phyloP scores from a whole-genome alignment of 2,113 vertebrate species.

The Sphaerodactylus townsendi region DNA sequence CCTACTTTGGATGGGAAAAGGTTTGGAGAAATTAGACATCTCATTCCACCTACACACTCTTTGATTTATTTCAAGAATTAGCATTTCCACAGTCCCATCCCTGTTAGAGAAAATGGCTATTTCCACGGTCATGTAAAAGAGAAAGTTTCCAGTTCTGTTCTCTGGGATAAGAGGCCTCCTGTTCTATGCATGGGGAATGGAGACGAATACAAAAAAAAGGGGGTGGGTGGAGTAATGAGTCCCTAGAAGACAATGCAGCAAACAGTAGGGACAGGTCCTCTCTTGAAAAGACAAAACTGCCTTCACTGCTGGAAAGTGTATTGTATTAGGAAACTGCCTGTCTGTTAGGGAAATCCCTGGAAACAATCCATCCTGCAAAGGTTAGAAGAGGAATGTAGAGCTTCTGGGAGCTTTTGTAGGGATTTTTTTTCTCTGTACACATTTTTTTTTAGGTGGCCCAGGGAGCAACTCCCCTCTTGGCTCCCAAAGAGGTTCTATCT shows the following conservation, averaged over 20 bases:
- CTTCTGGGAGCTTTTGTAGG: slow-evolving; percentile 27
- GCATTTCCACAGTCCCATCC: background rate
- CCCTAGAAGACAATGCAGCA: slow-evolving; percentile 1
- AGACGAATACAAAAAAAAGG: slow-evolving; percentile 11
- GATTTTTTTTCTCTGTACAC: background rate
- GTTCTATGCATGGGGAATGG: slow-evolving; percentile 2
- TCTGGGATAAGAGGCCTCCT: background rate
- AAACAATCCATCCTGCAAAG: slow-evolving; percentile 35
- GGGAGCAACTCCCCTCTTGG: slow-evolving; percentile 1
- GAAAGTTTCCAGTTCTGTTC: background rate
- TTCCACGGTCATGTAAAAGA: background rate
- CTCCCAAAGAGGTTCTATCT: slow-evolving; percentile 15
- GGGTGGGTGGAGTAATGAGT: slow-evolving; percentile 5
- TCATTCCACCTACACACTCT: background rate
- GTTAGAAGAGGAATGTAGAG: slow-evolving; percentile 26
- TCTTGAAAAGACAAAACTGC: slow-evolving; percentile 10
- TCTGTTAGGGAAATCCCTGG: slow-evolving; percentile 1
- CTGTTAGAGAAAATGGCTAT: background rate
- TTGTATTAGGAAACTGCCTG: slow-evolving; percentile 14
- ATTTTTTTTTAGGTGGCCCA: slow-evolving; percentile 13
- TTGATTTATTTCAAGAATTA: slow-evolving; percentile 6
- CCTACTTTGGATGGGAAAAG: background rate
- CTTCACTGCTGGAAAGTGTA: slow-evolving; percentile 8
- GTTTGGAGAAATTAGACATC: background rate
- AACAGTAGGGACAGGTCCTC: background rate